Conservation (phyloP, 2,888 invertebrate genomes). For the Mesorhabditis spiculigera region DNA sequence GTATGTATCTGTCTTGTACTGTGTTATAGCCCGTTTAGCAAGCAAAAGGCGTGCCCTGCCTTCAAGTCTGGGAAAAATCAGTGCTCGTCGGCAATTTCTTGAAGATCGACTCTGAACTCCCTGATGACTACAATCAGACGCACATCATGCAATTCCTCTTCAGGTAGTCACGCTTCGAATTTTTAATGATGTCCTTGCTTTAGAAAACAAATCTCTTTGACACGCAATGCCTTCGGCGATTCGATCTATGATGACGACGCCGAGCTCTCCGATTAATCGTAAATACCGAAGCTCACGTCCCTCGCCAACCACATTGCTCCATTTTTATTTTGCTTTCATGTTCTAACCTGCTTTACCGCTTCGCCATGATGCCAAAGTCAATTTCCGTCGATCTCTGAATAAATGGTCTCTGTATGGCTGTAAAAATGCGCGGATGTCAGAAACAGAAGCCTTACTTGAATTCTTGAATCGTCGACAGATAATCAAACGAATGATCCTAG, state of each 20-base stretch:
- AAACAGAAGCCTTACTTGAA: too few species aligned
- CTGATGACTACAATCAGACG: conserved; percentile 37
- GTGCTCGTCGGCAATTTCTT: conserved; percentile 52
- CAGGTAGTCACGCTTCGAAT: conserved; percentile 15
- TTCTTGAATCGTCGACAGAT: too few species aligned
- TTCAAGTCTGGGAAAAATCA: conserved; percentile 47
- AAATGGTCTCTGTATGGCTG: too few species aligned
- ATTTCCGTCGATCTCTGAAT: too few species aligned
- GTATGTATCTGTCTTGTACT: conserved; percentile 17
- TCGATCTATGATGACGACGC: background rate
- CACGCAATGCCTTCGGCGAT: background rate
- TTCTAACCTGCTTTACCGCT: too few species aligned
- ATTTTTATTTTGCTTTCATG: too few species aligned
- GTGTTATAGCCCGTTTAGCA: conserved; percentile 21
- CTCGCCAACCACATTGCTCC: too few species aligned
- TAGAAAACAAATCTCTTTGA: conserved; percentile 26
- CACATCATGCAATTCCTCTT: conserved; percentile 31
- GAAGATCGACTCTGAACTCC: conserved; percentile 24
- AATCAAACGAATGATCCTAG: too few species aligned
- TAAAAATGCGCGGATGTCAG: too few species aligned
- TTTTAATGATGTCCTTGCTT: conserved; percentile 9
- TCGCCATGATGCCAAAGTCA: too few species aligned
- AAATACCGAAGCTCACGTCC: background rate
- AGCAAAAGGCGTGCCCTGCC: conserved; percentile 37
- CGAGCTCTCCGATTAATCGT: background rate